A percentile compares a stretch with the other conserved stretches of the same genome.
phyloP scores from a whole-genome alignment of 2,888 invertebrate genomes.

The Ormyrus rosae region DNA sequence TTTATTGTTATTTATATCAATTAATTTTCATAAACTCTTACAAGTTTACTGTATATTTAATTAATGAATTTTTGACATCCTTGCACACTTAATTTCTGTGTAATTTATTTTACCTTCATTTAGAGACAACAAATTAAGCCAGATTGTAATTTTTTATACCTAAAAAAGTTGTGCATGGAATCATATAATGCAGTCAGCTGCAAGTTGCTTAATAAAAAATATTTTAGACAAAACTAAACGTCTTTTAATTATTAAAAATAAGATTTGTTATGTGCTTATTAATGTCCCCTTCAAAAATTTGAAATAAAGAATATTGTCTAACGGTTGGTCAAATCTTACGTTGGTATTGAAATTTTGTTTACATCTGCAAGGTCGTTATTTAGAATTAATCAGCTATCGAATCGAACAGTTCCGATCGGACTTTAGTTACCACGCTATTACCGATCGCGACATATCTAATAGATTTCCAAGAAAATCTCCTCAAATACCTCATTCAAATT shows the following conservation, averaged over 20 bases:
- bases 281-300: no score
- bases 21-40: not conserved
- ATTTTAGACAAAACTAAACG: slow-evolving; percentile 42
- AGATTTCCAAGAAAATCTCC: no score
- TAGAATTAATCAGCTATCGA: no score
- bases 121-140: slow-evolving; percentile 21
- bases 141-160: slow-evolving; percentile 51
- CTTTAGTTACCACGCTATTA: no score
- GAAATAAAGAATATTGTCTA: no score
- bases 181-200: not conserved
- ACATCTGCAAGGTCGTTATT: not conserved
- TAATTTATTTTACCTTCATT: slow-evolving; percentile 50
- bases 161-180: slow-evolving; percentile 26
- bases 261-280: not conserved
- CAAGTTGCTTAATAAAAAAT: slow-evolving; percentile 20
- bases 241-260: slow-evolving; percentile 37
- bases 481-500: no score
- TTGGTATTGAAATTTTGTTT: not conserved
- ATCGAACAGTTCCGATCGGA: no score
- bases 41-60: slow-evolving; percentile 21
- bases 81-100: slow-evolving; percentile 38
- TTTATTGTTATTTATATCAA: slow-evolving; percentile 31
- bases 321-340: not conserved
- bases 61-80: slow-evolving; percentile 31
- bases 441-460: no score